Evolutionary conservation across 2,797 vertebrate genomes (phyloP).

Genomic region (Chloroceryle inda): DNA sequence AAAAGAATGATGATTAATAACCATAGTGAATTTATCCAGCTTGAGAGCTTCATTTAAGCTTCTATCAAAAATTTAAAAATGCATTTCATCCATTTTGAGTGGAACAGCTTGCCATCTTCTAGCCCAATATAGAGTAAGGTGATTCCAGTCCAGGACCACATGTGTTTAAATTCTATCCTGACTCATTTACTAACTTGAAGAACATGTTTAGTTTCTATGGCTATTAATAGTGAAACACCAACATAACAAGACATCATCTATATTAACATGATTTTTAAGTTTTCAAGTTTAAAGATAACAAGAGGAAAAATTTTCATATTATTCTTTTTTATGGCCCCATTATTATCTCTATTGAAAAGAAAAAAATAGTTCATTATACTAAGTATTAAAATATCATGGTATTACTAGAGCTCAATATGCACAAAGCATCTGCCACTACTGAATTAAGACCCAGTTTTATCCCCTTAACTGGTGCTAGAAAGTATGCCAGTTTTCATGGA

Average conservation of each 20-base stretch:
- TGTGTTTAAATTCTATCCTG: not conserved
- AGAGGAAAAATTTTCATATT: not conserved
- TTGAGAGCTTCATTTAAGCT: not conserved
- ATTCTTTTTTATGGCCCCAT: not conserved
- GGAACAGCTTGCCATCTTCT: not conserved
- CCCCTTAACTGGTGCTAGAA: not conserved
- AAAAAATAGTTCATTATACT: not conserved
- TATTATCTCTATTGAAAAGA: not conserved
- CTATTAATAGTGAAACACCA: not conserved
- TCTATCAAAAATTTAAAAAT: not conserved
- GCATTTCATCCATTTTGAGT: not conserved
- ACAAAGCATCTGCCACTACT: not conserved
- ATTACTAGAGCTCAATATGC: not conserved
- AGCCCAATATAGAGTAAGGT: not conserved
- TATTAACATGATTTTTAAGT: not conserved
- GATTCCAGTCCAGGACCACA: not conserved
- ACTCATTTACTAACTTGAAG: not conserved
- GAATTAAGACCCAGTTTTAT: not conserved
- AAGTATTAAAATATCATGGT: not conserved
- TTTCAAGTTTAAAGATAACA: not conserved
- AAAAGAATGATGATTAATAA: not conserved
- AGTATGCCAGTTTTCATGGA: not conserved
- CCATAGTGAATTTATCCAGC: not conserved
- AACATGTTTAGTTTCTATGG: not conserved
- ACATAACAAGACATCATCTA: not conserved